Evolutionary conservation across 2,113 vertebrate species (phyloP).

Genomic region (Menura novaehollandiae): DNA sequence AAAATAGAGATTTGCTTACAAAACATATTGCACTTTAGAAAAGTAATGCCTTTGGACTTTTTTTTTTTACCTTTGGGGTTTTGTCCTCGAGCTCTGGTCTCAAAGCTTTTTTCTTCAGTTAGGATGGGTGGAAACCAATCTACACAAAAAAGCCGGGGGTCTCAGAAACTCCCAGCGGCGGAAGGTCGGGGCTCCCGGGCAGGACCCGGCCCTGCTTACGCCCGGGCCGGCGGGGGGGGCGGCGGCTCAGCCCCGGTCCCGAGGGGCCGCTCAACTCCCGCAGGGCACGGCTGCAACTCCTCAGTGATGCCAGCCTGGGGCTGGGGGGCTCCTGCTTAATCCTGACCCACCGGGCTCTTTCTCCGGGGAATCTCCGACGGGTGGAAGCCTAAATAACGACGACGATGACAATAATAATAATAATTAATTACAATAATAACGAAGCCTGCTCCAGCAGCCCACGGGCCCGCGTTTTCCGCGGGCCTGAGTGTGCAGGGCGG

Average conservation of each 20-base stretch:
- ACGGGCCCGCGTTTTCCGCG: background rate
- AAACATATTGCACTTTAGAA: fast-evolving
- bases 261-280: background rate
- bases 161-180: background rate
- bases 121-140: background rate
- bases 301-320: background rate
- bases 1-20: background rate
- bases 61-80: background rate
- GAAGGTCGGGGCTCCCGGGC: background rate
- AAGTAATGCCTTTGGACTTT: background rate
- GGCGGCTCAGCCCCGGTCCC: background rate
- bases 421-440: background rate
- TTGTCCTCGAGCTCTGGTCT: background rate
- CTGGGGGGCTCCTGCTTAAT: background rate
- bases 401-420: fast-evolving
- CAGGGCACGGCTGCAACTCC: background rate
- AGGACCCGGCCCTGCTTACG: no score
- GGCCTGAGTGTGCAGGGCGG: background rate
- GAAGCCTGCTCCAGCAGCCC: background rate
- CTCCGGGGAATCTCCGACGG: background rate
- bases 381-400: background rate
- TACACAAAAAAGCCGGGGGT: no score
- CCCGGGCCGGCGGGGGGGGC: background rate
- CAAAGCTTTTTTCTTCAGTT: background rate
- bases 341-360: background rate